Percentiles rank a stretch among this genome's conserved stretches.
Evolutionary conservation across 2,113 vertebrate species (phyloP).

Genomic region (Regulus satrapa): DNA sequence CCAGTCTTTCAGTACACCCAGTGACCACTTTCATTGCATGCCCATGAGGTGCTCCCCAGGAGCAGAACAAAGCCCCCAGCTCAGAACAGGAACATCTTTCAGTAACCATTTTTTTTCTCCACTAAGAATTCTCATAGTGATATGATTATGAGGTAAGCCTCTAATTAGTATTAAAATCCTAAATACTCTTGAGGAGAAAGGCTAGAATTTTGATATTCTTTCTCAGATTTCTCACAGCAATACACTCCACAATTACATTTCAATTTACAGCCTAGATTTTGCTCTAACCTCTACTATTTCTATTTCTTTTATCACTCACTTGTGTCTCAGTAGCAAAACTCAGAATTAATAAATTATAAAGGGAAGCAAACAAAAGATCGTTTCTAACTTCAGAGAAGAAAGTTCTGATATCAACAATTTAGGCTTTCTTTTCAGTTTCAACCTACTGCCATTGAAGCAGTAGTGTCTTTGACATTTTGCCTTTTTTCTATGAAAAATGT

Average conservation of each 20-base stretch:
- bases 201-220: neutral
- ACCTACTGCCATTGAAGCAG: neutral
- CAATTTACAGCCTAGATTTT: neutral
- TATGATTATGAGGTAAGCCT: neutral
- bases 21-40: neutral
- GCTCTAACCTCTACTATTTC: neutral
- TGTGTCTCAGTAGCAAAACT: neutral
- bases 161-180: neutral
- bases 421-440: neutral
- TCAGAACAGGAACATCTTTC: neutral
- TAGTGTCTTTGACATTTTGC: conserved; percentile 35
- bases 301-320: neutral
- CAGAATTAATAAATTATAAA: conserved; percentile 18
- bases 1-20: neutral
- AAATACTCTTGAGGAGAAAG: neutral
- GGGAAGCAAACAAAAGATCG: neutral
- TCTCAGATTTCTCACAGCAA: neutral
- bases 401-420: neutral
- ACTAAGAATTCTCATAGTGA: neutral
- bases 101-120: neutral
- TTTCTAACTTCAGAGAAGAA: conserved; percentile 6
- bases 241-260: neutral
- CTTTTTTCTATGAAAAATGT: no score
- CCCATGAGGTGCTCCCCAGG: rapidly evolving
- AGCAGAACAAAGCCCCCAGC: neutral